Conservation (phyloP, 2,888 invertebrate genomes). For the Mylabris sibirica region DNA sequence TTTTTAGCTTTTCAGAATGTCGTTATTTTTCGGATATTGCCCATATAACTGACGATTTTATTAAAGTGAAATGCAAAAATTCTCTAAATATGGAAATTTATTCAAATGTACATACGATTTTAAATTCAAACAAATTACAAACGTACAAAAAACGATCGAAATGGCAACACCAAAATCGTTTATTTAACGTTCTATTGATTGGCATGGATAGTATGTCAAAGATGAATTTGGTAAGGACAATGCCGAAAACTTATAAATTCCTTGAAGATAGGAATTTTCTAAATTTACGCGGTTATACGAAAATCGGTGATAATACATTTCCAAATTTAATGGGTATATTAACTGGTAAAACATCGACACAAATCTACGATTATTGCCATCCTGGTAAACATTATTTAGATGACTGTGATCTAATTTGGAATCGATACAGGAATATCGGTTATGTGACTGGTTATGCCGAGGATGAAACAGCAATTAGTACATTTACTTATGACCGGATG, state of each 20-base stretch:
- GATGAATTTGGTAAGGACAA: conserved; percentile 75
- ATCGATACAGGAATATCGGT: conserved; percentile 72
- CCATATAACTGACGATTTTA: conserved; percentile 60
- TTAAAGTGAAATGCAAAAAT: conserved; percentile 63
- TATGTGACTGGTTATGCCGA: conserved; percentile 84
- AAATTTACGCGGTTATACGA: conserved; percentile 57
- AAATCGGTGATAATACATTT: conserved; percentile 88
- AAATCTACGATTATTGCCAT: conserved; percentile 62
- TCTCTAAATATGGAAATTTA: conserved; percentile 50
- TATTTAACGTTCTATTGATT: conserved; percentile 72
- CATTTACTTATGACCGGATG: conserved; percentile 76
- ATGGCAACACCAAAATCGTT: conserved; percentile 37
- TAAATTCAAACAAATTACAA: conserved; percentile 42
- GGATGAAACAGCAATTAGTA: conserved; percentile 76
- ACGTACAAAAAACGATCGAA: conserved; percentile 34
- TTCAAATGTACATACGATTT: conserved; percentile 64
- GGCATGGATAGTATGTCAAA: conserved; percentile 87
- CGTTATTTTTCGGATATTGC: conserved; percentile 57
- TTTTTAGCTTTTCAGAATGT: conserved; percentile 57
- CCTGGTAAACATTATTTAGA: conserved; percentile 69
- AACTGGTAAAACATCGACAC: conserved; percentile 67
- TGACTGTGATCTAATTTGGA: conserved; percentile 80
- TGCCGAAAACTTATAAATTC: conserved; percentile 74
- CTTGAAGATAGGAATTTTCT: conserved; percentile 65
- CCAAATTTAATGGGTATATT: conserved; percentile 86